These are phyloP conservation scores for Norana najaformis DNA, from an alignment of 2,888 invertebrate genomes.

Conservation along the genomic window DNA sequence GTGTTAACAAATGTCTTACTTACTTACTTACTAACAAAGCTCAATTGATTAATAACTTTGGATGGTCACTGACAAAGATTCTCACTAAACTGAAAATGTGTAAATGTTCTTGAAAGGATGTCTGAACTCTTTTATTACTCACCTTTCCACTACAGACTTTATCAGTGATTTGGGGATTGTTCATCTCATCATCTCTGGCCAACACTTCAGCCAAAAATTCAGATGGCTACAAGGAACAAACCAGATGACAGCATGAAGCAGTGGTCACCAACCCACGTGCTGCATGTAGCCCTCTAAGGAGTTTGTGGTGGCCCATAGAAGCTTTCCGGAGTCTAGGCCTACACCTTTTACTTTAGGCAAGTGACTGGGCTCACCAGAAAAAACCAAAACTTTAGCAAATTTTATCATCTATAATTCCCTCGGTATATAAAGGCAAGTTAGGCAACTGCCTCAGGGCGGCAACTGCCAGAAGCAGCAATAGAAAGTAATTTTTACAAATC, in stretches of 20 bases:
- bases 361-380: not conserved
- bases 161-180: not conserved
- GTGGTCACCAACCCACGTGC: not conserved
- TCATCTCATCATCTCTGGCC: not conserved
- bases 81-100: not conserved
- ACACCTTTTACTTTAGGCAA: not conserved
- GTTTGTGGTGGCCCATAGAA: not conserved
- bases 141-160: not conserved
- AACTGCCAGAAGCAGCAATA: no score
- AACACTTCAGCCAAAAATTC: conserved; percentile 21
- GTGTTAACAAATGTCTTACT: no score
- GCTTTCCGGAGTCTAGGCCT: not conserved
- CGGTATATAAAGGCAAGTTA: no score
- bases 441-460: no score
- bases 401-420: no score
- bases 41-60: no score
- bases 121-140: not conserved
- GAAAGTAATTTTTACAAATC: no score
- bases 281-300: not conserved
- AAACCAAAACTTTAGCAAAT: no score
- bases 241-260: not conserved
- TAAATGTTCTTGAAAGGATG: not conserved
- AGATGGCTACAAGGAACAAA: conserved; percentile 8
- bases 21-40: no score
- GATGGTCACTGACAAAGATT: no score